Evolutionary conservation across 2,888 invertebrate genomes (phyloP), one percentile per base, ranked within the genome.

Genomic region (Rugalucina vietnamica): DNA sequence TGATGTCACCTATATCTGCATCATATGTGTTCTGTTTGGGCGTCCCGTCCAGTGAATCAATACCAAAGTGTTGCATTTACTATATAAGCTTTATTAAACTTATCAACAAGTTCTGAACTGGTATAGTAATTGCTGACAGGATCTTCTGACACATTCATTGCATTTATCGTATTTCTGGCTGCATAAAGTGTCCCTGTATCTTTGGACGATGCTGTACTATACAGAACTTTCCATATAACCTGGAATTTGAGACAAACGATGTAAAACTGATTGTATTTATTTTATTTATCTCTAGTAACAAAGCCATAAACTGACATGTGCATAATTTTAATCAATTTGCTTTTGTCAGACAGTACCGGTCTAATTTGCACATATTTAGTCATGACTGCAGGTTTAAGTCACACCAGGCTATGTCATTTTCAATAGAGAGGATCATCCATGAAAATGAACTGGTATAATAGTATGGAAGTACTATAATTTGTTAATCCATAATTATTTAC

Each of bases 161-260:
- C 36, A 80, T 85, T 81, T 12, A 78, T 72, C 2, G 60, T 49
- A 79, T 81, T 81, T 73, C 84, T 57, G 29, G 81, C 80, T 37
- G 84, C 76, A 79, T 65, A 79, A 4, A 79, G 43, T 10, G 81
- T 79, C 60, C 78, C 78, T 24, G 21, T 54, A 50, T 72, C 71
- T n/a, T 71, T 75, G 1, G 81, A 50, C 24, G 71, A 71, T 4
- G 24, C 27, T 37, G 83, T 79, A 37, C 27, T 54, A 37, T 84
- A 84, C 2, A 84, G 50, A 21, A 70, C 27, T 71, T 78, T 70
- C 84, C 84, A 80, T 12, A 84, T 81, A 3, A 81, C 76, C 81
- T 79, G 57, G 24, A 78, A 69, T 71, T 3, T 29, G 43, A 43
- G n/a, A 43, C 27, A 65, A 4, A 27, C 21, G n/a, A 37, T 18